Conservation (phyloP, 2,113 vertebrate species). For the Hirundichthys speculiger region DNA sequence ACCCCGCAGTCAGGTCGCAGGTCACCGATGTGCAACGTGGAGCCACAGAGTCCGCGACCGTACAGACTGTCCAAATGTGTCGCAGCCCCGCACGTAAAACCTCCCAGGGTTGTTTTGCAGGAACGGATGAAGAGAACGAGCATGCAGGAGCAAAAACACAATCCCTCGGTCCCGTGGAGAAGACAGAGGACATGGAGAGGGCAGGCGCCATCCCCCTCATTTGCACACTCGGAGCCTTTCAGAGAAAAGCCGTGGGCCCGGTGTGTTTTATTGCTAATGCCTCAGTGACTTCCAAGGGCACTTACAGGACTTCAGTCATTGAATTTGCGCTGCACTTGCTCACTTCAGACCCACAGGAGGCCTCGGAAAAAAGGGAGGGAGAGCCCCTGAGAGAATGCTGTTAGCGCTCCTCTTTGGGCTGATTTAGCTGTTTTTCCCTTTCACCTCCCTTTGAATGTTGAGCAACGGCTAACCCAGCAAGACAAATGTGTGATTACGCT, state of each 20-base stretch:
- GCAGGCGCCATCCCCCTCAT: slow-evolving; percentile 59
- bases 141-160: slow-evolving; percentile 42
- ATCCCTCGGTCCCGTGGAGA: slow-evolving; percentile 21
- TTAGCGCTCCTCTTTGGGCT: slow-evolving; percentile 52
- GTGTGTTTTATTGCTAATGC: slow-evolving; percentile 77
- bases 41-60: slow-evolving; percentile 8
- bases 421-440: slow-evolving; percentile 75
- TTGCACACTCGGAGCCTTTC: slow-evolving; percentile 55
- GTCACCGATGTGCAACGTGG: slow-evolving; percentile 14
- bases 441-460: slow-evolving; percentile 44
- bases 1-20: not conserved
- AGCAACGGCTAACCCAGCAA: slow-evolving; percentile 48
- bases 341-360: slow-evolving; percentile 61
- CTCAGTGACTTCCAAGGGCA: slow-evolving; percentile 70
- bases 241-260: slow-evolving; percentile 50
- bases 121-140: slow-evolving; percentile 32
- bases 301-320: slow-evolving; percentile 68
- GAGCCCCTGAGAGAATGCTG: slow-evolving; percentile 34
- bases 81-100: slow-evolving; percentile 1
- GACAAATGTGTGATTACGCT: slow-evolving; percentile 75
- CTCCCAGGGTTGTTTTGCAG: not conserved
- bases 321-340: slow-evolving; percentile 63
- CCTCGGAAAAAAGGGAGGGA: slow-evolving; percentile 36
- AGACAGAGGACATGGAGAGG: slow-evolving; percentile 48
- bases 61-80: slow-evolving; percentile 25